Evolutionary conservation across 1,140 invertebrate species (phyloP).

Genomic region (Hylaeus anthracinus): DNA sequence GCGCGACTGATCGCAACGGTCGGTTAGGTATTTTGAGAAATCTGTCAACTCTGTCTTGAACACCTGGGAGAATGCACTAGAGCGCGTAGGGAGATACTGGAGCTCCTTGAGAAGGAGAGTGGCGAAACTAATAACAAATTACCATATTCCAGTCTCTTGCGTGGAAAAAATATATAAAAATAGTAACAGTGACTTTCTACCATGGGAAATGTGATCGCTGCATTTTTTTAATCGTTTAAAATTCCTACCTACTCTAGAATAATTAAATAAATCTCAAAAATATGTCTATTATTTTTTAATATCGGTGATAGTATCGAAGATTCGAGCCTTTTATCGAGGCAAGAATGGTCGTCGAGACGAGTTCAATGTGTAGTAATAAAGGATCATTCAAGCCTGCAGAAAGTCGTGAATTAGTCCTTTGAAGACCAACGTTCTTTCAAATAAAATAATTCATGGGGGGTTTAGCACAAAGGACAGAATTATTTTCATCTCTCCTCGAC

Average conservation of each 20-base stretch:
- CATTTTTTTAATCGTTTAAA: too few species aligned
- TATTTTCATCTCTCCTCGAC: background rate
- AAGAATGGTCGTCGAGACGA: background rate
- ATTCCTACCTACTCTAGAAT: too few species aligned
- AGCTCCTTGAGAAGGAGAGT: too few species aligned
- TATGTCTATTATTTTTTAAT: too few species aligned
- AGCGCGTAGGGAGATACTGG: background rate
- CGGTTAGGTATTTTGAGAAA: slow-evolving; percentile 37
- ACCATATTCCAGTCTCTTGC: background rate
- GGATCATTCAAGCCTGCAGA: background rate
- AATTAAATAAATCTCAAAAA: too few species aligned
- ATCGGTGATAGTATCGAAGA: too few species aligned
- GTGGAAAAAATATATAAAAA: background rate
- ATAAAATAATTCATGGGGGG: background rate
- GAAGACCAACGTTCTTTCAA: background rate
- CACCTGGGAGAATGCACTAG: background rate
- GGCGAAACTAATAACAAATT: background rate
- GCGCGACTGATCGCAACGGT: background rate
- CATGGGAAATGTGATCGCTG: too few species aligned
- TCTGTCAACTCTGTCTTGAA: background rate
- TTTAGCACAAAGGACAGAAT: background rate
- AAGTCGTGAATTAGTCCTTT: slow-evolving; percentile 3
- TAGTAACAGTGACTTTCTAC: too few species aligned
- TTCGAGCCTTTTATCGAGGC: background rate
- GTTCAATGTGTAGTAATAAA: background rate